Evolutionary conservation across 1,140 invertebrate genomes (phyloP).

Genomic region (Geopemphigus sp.): DNA sequence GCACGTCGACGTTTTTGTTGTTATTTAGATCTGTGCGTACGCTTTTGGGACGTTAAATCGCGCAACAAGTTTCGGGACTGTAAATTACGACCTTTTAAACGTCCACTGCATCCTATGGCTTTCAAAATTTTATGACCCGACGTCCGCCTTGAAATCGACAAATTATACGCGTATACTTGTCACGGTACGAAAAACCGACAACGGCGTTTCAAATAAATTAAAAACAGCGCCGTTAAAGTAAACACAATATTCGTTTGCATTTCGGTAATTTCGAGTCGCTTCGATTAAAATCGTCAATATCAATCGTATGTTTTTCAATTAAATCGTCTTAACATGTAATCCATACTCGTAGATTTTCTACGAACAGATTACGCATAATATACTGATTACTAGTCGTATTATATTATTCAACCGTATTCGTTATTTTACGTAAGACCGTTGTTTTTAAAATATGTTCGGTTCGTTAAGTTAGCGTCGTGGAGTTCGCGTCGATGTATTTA

Average conservation of each 20-base stretch:
- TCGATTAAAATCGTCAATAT: constrained; percentile 20
- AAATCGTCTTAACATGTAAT: neutral
- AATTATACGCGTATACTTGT: neutral
- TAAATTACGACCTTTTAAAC: constrained; percentile 34
- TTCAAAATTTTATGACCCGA: neutral
- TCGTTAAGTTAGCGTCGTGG: neutral
- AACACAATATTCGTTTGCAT: neutral
- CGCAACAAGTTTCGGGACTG: constrained; percentile 20
- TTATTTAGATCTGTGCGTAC: constrained; percentile 10
- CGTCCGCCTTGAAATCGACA: constrained; percentile 4
- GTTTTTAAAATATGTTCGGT: neutral
- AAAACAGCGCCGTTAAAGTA: neutral
- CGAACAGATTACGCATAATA: neutral
- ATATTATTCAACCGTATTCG: too few relatives aligned
- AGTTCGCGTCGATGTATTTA: too few relatives aligned
- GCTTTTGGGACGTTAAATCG: constrained; percentile 23
- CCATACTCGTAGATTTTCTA: neutral
- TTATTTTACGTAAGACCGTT: neutral
- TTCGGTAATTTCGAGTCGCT: neutral
- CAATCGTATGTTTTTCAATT: neutral
- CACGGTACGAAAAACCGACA: neutral
- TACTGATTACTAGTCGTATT: neutral
- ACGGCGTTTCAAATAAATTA: constrained; percentile 9
- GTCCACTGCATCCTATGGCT: neutral
- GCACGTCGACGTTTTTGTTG: constrained; percentile 15